Evolutionary conservation across 2,797 vertebrate species (phyloP).

Genomic region (Cottoperca gobio): DNA sequence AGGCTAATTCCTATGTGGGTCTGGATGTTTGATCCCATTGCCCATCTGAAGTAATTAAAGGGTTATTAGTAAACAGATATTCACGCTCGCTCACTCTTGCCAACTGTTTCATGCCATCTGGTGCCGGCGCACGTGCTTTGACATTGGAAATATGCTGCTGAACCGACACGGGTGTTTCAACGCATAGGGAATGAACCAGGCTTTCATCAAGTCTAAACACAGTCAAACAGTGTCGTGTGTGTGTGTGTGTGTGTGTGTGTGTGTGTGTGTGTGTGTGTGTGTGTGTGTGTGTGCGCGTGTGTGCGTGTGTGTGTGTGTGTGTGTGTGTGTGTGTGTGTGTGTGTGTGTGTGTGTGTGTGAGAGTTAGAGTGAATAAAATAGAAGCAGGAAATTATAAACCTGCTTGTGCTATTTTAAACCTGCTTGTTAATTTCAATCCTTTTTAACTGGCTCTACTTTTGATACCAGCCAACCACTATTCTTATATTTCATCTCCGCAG

Average conservation of each 20-base stretch:
- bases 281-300: conserved; percentile 10
- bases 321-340: conserved; percentile 19
- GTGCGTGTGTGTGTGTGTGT: conserved; percentile 4
- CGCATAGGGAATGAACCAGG: conserved; percentile 71
- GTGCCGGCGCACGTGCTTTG: conserved; percentile 81
- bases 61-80: conserved; percentile 91
- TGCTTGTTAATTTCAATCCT: conserved; percentile 68
- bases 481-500: conserved; percentile 71
- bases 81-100: conserved; percentile 86
- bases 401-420: conserved; percentile 63
- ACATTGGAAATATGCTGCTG: conserved; percentile 84
- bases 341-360: conserved; percentile 11
- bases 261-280: conserved; percentile 15
- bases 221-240: conserved; percentile 75
- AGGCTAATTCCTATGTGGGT: conserved; percentile 83
- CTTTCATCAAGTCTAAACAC: conserved; percentile 80
- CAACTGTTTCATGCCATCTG: conserved; percentile 90
- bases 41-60: conserved; percentile 91
- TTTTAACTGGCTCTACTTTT: conserved; percentile 72
- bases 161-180: conserved; percentile 68
- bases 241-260: conserved; percentile 34
- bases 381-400: conserved; percentile 43
- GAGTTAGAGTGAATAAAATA: conserved; percentile 13
- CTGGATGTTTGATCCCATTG: conserved; percentile 85
- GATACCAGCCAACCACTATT: conserved; percentile 60